phyloP scores from a whole-genome alignment of 1,140 invertebrate species.

The Camponotus pennsylvanicus region DNA sequence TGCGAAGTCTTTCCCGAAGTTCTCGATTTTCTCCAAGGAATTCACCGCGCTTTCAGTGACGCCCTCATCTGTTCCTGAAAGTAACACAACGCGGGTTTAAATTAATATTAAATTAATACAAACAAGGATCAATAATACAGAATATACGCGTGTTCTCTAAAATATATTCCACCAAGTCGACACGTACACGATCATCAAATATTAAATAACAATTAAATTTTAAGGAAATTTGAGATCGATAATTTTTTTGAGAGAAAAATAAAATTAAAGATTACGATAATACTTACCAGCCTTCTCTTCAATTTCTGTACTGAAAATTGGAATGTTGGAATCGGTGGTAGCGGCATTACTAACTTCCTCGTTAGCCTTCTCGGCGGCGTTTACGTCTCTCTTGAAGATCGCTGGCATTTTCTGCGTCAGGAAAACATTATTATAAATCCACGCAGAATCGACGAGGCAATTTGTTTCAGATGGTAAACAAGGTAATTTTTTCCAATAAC shows the following conservation, averaged over 20 bases:
- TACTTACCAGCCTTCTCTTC: conserved; percentile 8
- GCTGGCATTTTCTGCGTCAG: conserved; percentile 48
- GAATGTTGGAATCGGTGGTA: not conserved
- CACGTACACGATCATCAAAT: not conserved
- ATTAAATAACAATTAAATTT: not conserved
- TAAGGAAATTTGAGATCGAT: not conserved
- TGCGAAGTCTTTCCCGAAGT: conserved; percentile 86
- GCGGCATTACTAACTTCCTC: not conserved
- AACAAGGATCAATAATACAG: not conserved
- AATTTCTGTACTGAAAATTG: not conserved
- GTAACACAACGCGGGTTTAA: conserved; percentile 5
- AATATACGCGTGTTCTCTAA: not conserved
- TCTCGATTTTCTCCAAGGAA: conserved; percentile 81
- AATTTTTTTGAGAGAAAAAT: not conserved
- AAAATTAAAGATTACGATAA: not conserved
- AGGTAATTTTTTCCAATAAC: not conserved
- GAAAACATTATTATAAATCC: not conserved
- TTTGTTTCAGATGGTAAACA: not conserved
- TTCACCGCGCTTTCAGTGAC: conserved; percentile 73
- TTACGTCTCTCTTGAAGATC: not conserved
- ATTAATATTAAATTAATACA: not conserved
- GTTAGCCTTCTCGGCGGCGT: not conserved
- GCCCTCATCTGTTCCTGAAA: conserved; percentile 66
- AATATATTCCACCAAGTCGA: not conserved
- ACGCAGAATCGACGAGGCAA: not conserved